These are phyloP conservation scores for Acrocephalus kingi DNA, from an alignment of 2,113 vertebrate genomes.

Conservation along the genomic window DNA sequence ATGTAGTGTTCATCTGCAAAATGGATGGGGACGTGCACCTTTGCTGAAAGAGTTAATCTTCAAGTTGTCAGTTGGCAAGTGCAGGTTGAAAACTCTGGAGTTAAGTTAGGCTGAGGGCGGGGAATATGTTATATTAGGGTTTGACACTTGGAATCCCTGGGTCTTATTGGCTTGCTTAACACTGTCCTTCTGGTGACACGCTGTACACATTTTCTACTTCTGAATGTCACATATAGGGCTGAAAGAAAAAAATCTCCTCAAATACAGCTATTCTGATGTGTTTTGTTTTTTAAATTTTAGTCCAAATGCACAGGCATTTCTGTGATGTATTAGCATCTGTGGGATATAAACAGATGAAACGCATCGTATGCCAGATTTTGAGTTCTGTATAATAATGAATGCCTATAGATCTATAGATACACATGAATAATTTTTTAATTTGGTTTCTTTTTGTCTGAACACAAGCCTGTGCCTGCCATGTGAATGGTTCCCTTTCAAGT, in stretches of 20 bases:
- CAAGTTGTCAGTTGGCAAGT: background rate
- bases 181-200: background rate
- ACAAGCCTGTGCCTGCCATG: conserved; percentile 84
- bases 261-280: background rate
- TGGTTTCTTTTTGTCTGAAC: background rate
- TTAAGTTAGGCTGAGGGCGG: background rate
- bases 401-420: background rate
- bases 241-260: background rate
- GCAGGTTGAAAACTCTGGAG: background rate
- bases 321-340: background rate
- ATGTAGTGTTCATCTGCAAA: background rate
- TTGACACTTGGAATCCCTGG: background rate
- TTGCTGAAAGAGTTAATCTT: background rate
- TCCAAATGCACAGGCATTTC: background rate
- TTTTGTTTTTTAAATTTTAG: background rate
- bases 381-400: background rate
- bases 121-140: background rate
- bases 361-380: background rate
- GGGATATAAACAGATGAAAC: background rate
- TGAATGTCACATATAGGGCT: background rate
- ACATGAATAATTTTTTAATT: background rate
- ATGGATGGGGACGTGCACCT: background rate
- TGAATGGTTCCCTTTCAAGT: conserved; percentile 76
- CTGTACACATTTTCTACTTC: background rate
- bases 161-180: background rate